Evolutionary conservation across 2,888 invertebrate species (phyloP), one percentile per base, ranked within the genome.

Genomic region (Coremacera marginata): DNA sequence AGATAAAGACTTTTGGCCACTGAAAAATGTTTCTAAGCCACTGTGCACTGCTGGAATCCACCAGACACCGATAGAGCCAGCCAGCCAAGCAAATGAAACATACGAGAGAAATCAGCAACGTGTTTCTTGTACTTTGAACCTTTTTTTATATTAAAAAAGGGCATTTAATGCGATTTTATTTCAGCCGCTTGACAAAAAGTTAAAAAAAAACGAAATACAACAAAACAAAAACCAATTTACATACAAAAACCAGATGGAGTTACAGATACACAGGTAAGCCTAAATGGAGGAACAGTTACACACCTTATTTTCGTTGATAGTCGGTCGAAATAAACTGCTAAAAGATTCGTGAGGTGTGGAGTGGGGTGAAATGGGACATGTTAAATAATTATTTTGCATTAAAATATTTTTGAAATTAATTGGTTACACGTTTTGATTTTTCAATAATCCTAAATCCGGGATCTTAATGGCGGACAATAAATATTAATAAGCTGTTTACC

Each of bases 51-150:
- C 27, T 70, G 70, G 70, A 70, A 70, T 25, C 31, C 44, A 44
- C 44, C 70, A 70, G 52, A 70, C 51, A 52, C n/a, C 49, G 52
- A 70, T 11, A 5, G 19, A 57, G 34, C 37, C 70, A 70, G 55
- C 37, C 70, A 70, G 5, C 19, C 31, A 34, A 55, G n/a, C 70
- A 31, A 34, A 70, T 5, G n/a, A 70, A 70, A 27, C 22, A 57
- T 51, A 19, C 34, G 37, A 63, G n/a, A 31, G 14, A 63, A n/a
- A n/a, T 22, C n/a, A 55, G 19, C 44, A 62, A 60, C 62, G 44
- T 60, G 72, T 37, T 60, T 70, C 27, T 57, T 57, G 57, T 60
- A 72, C 60, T 72, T 60, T 57, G 72, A 44, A 68, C 68, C 19
- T 68, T 44, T 49, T 62, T 70, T 34, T 52, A 27, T 22, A 71